Base-by-base conservation (phyloP, 92 coral and sea anemone genomes). In the Umimayanthus chanpuru region DNA sequence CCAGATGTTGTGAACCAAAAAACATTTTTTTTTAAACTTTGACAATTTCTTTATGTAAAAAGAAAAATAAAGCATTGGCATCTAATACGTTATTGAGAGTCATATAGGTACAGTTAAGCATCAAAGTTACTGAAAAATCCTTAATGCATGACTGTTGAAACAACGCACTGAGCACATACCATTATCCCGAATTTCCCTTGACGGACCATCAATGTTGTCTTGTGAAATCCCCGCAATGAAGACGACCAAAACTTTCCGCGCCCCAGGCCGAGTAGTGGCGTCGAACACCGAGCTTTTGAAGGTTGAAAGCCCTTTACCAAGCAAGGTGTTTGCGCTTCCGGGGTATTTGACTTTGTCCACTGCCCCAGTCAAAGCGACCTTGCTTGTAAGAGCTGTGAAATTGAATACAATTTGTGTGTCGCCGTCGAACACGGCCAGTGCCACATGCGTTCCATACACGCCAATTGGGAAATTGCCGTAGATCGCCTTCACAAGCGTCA, bases 381-480 rank as follows among this genome's bases (percentile, higher is more conserved):
- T 91, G 58, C 68, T 81, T 9, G 49, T 83, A 64, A 87, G 70
- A 32, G 90, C 76, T 10, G 82, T 92, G 20, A 94, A 90, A 79
- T 92, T 86, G 82, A 96, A 96, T 23, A 96, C 87, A 9, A 86
- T 86, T 21, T 41, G 86, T 4, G 94, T 81, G 5, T 73, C 77
- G 44, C 85, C 49, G 16, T 95, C 94, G 66, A 79, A 92, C 65
- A 91, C 81, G 30, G 93, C 96, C 47, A 96, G 80, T 12, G 93
- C 98, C 40, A 96, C 96, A 47, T 96, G 98, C 12, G 96, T 93
- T 38, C 91, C 95, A 77, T 90, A 93, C 77, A 90, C 85, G 8
- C 95, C 92, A 12, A 94, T 90, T 3, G 98, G 98, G 79, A 96
- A 96, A 38, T 95, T 95, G 61, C 89, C 76, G 90, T 93, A 96